A percentile compares a stretch with the other conserved stretches of the same genome.
phyloP scores from a whole-genome alignment of 2,113 vertebrate species.

The Grantiella picta region DNA sequence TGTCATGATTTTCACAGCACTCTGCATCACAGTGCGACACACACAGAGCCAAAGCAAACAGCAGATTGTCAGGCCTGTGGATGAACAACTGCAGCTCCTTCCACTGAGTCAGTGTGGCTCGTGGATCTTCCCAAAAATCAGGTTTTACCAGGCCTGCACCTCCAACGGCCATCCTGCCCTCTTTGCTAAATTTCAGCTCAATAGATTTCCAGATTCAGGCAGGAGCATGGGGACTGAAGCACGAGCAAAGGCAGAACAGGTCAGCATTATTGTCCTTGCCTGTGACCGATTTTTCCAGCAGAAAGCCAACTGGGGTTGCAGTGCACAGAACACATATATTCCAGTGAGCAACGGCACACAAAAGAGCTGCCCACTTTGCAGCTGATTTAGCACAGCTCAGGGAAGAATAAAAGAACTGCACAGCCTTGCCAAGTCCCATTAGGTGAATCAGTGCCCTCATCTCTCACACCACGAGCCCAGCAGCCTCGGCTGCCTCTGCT shows the following conservation, averaged over 20 bases:
- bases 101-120: neutral
- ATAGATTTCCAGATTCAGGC: neutral
- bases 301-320: neutral
- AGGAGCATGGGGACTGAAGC: neutral
- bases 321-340: neutral
- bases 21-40: neutral
- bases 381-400: slow-evolving; percentile 36
- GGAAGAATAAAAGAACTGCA: neutral
- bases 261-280: neutral
- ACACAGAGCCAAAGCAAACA: neutral
- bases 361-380: slow-evolving; percentile 11
- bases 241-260: neutral
- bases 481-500: neutral
- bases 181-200: neutral
- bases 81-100: neutral
- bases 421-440: neutral
- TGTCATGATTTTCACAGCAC: neutral
- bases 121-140: neutral
- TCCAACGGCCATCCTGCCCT: neutral
- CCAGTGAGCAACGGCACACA: neutral
- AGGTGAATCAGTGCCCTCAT: neutral
- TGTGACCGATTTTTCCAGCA: neutral
- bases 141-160: neutral
- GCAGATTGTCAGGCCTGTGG: neutral
- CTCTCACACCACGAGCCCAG: neutral